Evolutionary conservation across 2,888 invertebrate species (phyloP), one percentile per base, ranked within the genome.

Genomic region (Caenorhabditis sp.): DNA sequence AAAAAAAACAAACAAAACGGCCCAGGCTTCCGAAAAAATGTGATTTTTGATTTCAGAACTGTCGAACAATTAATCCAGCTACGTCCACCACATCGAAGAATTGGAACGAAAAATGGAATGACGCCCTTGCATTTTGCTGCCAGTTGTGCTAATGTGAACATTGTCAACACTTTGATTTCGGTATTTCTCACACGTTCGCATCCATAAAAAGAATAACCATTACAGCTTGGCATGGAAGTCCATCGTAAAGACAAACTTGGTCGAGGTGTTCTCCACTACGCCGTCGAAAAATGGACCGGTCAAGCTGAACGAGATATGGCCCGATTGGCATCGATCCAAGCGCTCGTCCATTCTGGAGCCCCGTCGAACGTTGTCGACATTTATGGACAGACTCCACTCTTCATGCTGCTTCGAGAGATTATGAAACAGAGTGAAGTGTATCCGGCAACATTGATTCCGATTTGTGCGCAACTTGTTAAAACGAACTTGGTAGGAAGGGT

Each of bases 281-380:
- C 78, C 1, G 73, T 80, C 12, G 76, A 72, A 21, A 69, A 63
- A 37, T 80, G 80, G 80, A 69, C 70, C 12, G 76, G 76, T 27
- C 66, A 74, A 53, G 78, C 69, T 53, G 78, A 80, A 21, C 62
- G 57, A 43, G 76, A 76, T 53, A 49, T 71, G 19, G 72, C 62
- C 6, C 61, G 80, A 14, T 61, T 80, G 50, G 78, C 78, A 23
- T 63, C 71, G 23, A 68, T 80, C 50, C 78, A 78, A 62, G 55
- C 76, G 0, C 66, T 80, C 12, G 58, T 78, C n/a, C 64, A 68
- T 24, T 65, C 67, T 5, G 77, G 77, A 12, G 72, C 69, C 4
- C 70, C 72, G 19, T 21, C 72, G 21, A 76, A 71, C 24, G 61
- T 62, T n/a, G 31, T 69, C 5, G 74, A 76, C 54, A 17, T 53